Conservation (phyloP, 2,888 invertebrate species). For the Zelleria hepariella region DNA sequence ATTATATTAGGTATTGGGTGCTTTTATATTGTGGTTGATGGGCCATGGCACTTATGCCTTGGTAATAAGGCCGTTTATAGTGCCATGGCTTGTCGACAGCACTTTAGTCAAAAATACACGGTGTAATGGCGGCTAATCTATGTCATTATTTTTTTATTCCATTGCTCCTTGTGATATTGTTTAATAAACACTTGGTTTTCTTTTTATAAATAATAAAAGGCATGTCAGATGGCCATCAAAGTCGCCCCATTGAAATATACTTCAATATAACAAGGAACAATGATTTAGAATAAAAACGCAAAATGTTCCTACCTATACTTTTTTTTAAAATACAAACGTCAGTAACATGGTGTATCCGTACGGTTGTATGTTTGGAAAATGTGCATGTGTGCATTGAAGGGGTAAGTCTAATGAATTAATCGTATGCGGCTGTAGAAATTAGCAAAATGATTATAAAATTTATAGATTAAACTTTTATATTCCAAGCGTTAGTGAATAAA, state of each 20-base stretch:
- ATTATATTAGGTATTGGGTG: conserved; percentile 48
- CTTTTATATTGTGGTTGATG: background rate
- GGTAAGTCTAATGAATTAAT: conserved; percentile 44
- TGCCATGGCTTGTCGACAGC: background rate
- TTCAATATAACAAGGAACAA: background rate
- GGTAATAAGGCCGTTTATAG: background rate
- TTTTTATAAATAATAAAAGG: background rate
- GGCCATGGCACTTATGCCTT: background rate
- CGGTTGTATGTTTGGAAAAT: conserved; percentile 52
- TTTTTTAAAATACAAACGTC: conserved; percentile 19
- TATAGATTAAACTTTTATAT: too few species aligned
- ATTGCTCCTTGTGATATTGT: background rate
- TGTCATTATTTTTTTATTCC: conserved; percentile 29
- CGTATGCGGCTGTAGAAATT: conserved; percentile 17
- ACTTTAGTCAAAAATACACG: conserved; percentile 55
- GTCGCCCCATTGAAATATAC: too few species aligned
- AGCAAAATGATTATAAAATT: too few species aligned
- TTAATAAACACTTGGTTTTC: background rate
- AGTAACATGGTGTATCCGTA: conserved; percentile 53
- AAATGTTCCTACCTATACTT: background rate
- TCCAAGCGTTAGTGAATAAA: too few species aligned
- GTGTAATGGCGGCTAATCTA: conserved; percentile 66
- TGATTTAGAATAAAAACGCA: background rate
- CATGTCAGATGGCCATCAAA: too few species aligned
- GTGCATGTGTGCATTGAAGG: conserved; percentile 35